Evolutionary conservation across 2,113 vertebrate genomes (phyloP).

Genomic region (Megatriorchis doriae): DNA sequence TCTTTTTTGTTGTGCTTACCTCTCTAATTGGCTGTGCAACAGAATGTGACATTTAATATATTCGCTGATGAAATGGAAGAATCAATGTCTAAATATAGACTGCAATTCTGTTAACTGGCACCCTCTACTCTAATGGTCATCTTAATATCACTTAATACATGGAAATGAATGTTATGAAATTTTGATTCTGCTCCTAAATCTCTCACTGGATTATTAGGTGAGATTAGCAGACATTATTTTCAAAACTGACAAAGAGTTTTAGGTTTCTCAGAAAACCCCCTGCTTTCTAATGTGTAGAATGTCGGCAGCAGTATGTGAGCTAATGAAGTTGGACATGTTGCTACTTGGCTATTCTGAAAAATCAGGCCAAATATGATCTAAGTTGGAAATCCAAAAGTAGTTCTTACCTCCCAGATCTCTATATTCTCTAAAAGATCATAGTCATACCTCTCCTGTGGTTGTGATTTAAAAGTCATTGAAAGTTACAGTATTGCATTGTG

Average conservation of each 20-base stretch:
- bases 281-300: not conserved
- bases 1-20: slow-evolving; percentile 29
- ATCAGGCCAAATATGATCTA: not conserved
- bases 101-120: not conserved
- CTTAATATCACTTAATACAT: not conserved
- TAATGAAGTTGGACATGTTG: not conserved
- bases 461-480: not conserved
- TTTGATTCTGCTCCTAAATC: not conserved
- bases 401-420: not conserved
- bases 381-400: not conserved
- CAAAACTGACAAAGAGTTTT: not conserved
- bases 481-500: not conserved
- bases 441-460: not conserved
- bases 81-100: slow-evolving; percentile 33
- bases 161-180: not conserved
- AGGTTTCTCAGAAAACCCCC: not conserved
- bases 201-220: not conserved
- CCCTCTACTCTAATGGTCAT: not conserved
- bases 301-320: not conserved
- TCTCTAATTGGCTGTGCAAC: slow-evolving; percentile 42
- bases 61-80: slow-evolving; percentile 26
- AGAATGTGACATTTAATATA: slow-evolving; percentile 62
- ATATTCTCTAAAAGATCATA: not conserved
- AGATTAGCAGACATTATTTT: not conserved
- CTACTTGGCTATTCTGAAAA: not conserved